Conservation (phyloP, 2,797 vertebrate species). For the Onychomys leucogaster region DNA sequence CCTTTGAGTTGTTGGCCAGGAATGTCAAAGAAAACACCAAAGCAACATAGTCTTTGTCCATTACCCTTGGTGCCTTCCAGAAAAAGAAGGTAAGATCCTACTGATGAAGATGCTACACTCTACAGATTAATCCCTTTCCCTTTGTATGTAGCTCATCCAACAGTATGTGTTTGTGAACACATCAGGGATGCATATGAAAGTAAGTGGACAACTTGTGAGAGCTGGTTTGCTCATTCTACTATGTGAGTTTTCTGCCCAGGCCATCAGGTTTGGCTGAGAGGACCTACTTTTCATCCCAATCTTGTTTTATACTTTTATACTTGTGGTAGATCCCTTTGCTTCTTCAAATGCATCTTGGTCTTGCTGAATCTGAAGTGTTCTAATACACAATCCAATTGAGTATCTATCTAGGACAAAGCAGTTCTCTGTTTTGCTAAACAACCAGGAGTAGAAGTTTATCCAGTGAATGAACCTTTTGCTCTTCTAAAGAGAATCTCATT, state of each 20-base stretch:
- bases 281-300: no score
- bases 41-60: background rate
- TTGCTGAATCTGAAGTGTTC: background rate
- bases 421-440: background rate
- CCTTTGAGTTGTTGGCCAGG: no score
- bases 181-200: background rate
- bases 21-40: background rate
- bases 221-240: background rate
- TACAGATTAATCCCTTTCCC: background rate
- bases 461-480: background rate
- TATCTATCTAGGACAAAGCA: background rate
- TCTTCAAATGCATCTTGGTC: background rate
- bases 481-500: background rate
- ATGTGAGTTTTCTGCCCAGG: background rate
- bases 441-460: background rate
- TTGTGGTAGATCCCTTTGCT: no score
- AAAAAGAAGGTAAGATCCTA: background rate
- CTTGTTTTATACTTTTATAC: background rate
- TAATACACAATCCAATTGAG: background rate
- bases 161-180: background rate
- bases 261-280: background rate
- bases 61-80: background rate
- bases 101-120: background rate
- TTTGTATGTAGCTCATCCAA: background rate
- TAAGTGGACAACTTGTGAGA: background rate